phyloP scores from a whole-genome alignment of 2,888 invertebrate genomes.

The Tachina grossa region DNA sequence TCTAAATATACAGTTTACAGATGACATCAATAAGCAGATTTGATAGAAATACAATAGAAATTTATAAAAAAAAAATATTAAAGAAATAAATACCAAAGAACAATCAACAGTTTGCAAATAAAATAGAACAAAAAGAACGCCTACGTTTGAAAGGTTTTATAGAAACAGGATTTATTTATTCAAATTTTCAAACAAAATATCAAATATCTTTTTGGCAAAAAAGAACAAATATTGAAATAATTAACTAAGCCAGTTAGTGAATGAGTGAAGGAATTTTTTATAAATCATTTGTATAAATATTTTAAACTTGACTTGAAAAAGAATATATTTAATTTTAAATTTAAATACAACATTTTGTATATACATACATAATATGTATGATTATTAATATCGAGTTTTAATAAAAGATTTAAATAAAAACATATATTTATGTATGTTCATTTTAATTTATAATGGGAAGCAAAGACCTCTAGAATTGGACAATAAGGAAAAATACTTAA shows the following conservation, averaged over 20 bases:
- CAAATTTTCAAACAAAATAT: conserved; percentile 52
- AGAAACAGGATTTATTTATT: conserved; percentile 42
- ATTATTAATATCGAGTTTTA: conserved; percentile 8
- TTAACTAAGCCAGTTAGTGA: conserved; percentile 9
- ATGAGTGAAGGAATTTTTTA: conserved; percentile 10
- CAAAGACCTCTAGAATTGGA: no score
- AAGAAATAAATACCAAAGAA: not conserved
- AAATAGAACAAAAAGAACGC: conserved; percentile 46
- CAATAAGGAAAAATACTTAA: no score
- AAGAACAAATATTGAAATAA: conserved; percentile 6
- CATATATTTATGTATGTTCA: no score
- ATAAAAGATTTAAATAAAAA: not conserved
- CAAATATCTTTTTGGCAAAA: conserved; percentile 37
- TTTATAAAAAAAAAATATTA: conserved; percentile 9
- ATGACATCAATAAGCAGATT: conserved; percentile 14
- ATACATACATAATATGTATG: not conserved
- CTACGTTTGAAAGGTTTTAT: conserved; percentile 49
- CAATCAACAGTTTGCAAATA: conserved; percentile 32
- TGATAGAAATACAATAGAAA: conserved; percentile 27
- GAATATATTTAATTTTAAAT: not conserved
- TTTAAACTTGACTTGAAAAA: conserved; percentile 31
- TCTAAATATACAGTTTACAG: conserved; percentile 16
- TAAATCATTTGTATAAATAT: conserved; percentile 45
- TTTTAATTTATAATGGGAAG: no score
- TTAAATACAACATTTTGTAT: not conserved